A percentile compares a stretch with the other conserved stretches of the same genome.
phyloP scores from a whole-genome alignment of 2,113 vertebrate species.

The Ailurus styani region DNA sequence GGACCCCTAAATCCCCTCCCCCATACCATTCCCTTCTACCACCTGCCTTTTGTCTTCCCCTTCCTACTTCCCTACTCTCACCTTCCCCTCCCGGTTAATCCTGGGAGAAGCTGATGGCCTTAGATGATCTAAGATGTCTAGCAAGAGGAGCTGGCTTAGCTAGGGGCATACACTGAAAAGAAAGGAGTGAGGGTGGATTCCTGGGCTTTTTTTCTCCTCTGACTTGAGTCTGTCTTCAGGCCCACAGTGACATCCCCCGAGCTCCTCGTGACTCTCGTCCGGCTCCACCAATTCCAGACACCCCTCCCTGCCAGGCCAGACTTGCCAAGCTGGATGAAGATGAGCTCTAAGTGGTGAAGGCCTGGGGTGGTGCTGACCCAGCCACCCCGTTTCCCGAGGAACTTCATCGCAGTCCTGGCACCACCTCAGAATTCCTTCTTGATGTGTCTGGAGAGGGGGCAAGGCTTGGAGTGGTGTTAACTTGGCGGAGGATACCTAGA shows the following conservation, averaged over 20 bases:
- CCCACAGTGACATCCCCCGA: conserved; percentile 1
- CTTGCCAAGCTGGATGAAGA: conserved; percentile 91
- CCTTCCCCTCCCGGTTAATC: background rate
- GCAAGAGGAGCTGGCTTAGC: background rate
- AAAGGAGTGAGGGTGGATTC: background rate
- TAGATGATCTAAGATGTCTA: background rate
- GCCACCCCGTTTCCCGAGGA: conserved; percentile 39
- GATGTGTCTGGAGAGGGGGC: conserved; percentile 2
- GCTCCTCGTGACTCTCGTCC: conserved; percentile 22
- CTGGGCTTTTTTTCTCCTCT: background rate
- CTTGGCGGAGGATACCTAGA: background rate
- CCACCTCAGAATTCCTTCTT: background rate
- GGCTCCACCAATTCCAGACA: background rate
- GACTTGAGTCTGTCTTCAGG: conserved; percentile 60
- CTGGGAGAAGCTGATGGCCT: background rate
- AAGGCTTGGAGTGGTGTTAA: background rate
- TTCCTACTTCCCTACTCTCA: background rate
- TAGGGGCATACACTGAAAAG: background rate
- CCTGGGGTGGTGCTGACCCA: background rate
- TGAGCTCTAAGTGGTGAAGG: conserved; percentile 82
- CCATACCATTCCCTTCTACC: background rate
- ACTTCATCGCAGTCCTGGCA: conserved; percentile 33
- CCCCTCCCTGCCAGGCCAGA: conserved; percentile 62
- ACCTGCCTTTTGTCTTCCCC: background rate
- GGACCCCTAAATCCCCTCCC: background rate